These are phyloP conservation scores for Lytechinus pictus DNA, from an alignment of 35 echinoderm and acorn worm genomes.

Conservation along the genomic window DNA sequence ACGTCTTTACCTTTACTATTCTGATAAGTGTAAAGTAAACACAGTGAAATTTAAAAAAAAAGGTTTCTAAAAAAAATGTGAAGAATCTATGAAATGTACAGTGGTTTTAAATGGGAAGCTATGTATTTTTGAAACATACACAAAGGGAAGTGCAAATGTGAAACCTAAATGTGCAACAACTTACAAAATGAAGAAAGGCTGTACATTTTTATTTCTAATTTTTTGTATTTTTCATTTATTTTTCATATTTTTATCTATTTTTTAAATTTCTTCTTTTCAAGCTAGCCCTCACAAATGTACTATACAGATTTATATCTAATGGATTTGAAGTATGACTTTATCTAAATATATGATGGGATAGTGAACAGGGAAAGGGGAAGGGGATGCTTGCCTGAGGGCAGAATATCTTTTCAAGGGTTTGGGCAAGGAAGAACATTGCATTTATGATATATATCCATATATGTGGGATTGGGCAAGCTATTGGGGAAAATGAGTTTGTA, in stretches of 20 bases:
- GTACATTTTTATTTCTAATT: not conserved
- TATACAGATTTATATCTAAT: not conserved
- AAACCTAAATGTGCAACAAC: not conserved
- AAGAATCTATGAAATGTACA: not conserved
- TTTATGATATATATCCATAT: not conserved
- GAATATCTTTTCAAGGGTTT: not conserved
- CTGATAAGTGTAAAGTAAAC: not conserved
- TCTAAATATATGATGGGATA: not conserved
- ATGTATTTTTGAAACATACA: not conserved
- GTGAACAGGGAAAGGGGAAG: not conserved
- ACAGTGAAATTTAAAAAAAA: not conserved
- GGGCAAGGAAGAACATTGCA: not conserved
- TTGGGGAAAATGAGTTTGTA: not conserved
- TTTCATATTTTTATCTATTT: not conserved
- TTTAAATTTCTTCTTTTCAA: not conserved
- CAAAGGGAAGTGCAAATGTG: not conserved
- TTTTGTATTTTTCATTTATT: not conserved
- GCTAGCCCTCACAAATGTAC: not conserved
- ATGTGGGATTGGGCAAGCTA: no score
- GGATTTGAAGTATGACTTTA: not conserved
- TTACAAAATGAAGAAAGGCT: not conserved
- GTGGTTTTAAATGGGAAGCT: not conserved
- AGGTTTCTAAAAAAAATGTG: not conserved
- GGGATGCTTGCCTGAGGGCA: not conserved
- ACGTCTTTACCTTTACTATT: not conserved